Conservation (phyloP, 2,888 invertebrate genomes). For the Mimumesa dahlbomi region DNA sequence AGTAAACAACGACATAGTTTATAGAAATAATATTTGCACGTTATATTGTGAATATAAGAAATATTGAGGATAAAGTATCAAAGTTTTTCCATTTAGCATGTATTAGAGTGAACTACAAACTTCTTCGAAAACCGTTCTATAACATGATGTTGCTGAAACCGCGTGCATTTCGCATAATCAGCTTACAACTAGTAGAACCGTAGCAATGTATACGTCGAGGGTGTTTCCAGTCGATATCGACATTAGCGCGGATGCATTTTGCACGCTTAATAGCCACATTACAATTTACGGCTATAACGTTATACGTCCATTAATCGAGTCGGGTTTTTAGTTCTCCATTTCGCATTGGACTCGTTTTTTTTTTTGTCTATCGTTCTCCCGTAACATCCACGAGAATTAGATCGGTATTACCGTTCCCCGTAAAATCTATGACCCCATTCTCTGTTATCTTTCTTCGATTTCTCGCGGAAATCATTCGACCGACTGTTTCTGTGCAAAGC, state of each 20-base stretch:
- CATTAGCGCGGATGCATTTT: constrained; percentile 45
- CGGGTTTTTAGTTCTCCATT: background rate
- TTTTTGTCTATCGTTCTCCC: background rate
- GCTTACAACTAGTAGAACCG: constrained; percentile 21
- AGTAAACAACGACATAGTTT: no score
- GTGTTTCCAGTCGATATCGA: constrained; percentile 52
- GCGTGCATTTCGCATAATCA: constrained; percentile 44
- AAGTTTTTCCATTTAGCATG: no score
- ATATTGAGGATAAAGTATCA: no score
- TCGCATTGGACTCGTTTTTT: background rate
- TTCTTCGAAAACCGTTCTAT: no score
- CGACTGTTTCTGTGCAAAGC: no score
- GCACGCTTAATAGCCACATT: constrained; percentile 46
- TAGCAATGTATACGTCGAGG: background rate
- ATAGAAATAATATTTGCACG: no score
- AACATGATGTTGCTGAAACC: background rate
- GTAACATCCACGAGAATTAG: background rate
- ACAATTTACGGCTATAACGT: constrained; percentile 35
- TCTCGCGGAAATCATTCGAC: no score
- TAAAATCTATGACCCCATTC: constrained; percentile 4
- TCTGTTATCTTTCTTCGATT: background rate
- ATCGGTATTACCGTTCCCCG: background rate
- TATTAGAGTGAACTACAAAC: no score
- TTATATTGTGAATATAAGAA: no score
- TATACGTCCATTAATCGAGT: constrained; percentile 12